Evolutionary conservation across 2,797 vertebrate species (phyloP), one percentile per base, ranked within the genome.

Genomic region (Okamejei kenojei): DNA sequence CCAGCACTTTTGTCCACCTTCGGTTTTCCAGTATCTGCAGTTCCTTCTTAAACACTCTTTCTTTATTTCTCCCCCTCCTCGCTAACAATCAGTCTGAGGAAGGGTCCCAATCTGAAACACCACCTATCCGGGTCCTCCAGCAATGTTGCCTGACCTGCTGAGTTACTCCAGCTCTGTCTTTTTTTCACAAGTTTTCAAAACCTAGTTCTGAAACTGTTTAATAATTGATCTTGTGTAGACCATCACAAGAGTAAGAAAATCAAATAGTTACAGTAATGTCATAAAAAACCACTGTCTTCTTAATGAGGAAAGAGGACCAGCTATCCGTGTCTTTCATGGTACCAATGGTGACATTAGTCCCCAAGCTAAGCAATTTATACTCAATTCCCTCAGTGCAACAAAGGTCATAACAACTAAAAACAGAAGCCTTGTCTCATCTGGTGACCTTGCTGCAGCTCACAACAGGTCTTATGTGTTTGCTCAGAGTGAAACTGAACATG

Each of bases 341-440:
- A 32, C 7, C 65, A 68, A 1, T 32, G n/a, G 5, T 65, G 84
- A 65, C 84, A 65, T 61, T 15, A 35, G 84, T 68, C 23, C 63
- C 7, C 61, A 32, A n/a, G 19, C 84, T 88, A 7, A 5, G 1
- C 17, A 2, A 35, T 19, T 68, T 68, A 68, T 35, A 65, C 54
- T 61, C 26, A 61, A 68, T 68, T 17, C 17, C 61, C 84, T 21
- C 63, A 15, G n/a, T 17, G n/a, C 15, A 35, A 68, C 63, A 21
- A 88, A 35, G 68, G 17, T 86, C 82, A 86, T 13, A 63, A 17
- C 26, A 88, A 88, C 17, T 88, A n/a, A 68, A 88, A 68, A 88
- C 61, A 88, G 63, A 88, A 68, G 7, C 29, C 9, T 58, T 0
- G 8, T 10, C 17, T 68, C 61, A 68, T 65, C 63, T 68, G 84